These are phyloP conservation scores for Rhineura floridana DNA, from an alignment of 2,113 vertebrate genomes.

Conservation along the genomic window DNA sequence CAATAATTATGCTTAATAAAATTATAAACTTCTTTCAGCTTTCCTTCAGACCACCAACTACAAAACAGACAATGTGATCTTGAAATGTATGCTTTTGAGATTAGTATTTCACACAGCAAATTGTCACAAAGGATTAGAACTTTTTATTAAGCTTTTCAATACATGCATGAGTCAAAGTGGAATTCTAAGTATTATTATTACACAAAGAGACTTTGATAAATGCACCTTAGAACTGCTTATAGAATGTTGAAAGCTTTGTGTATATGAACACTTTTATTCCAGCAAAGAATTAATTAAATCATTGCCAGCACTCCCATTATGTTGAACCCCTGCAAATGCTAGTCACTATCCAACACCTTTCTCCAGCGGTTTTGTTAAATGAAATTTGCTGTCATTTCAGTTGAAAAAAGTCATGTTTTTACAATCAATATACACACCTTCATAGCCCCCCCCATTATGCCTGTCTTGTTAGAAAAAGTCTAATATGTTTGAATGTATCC, in stretches of 20 bases:
- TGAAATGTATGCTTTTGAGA: background rate
- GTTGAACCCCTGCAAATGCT: background rate
- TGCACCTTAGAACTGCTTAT: background rate
- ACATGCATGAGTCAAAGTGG: background rate
- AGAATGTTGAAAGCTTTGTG: background rate
- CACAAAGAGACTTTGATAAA: conserved; percentile 3
- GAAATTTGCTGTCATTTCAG: background rate
- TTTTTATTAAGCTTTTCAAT: background rate
- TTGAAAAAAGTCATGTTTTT: background rate
- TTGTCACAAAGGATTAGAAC: conserved; percentile 4
- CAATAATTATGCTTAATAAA: conserved; percentile 46
- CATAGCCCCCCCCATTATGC: background rate
- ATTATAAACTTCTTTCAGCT: conserved; percentile 41
- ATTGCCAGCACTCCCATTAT: background rate
- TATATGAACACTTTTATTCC: background rate
- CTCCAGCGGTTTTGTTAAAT: background rate
- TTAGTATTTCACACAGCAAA: background rate
- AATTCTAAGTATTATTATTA: background rate
- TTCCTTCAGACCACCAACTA: conserved; percentile 29
- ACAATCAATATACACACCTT: background rate
- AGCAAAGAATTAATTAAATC: background rate
- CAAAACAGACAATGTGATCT: conserved; percentile 17
- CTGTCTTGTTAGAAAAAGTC: background rate
- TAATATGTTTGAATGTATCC: background rate
- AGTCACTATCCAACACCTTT: background rate